Conservation (phyloP, 2,888 invertebrate species). For the Latrodectus hesperus region DNA sequence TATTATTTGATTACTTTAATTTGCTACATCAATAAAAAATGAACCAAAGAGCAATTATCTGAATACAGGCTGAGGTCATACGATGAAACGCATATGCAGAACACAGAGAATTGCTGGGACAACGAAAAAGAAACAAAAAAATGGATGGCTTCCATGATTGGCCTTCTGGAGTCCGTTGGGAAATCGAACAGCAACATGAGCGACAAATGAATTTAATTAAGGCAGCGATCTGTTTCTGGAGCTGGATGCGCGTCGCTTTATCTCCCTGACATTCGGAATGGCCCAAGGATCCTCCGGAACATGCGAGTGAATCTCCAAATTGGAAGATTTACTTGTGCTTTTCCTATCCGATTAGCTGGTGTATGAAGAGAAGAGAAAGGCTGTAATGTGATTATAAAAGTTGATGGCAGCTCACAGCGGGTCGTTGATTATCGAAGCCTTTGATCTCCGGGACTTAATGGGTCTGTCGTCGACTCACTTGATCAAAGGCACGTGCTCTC, state of each 20-base stretch:
- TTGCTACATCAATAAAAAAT: too few relatives aligned
- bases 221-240: conserved; percentile 23
- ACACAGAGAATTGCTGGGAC: too few relatives aligned
- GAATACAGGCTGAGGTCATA: too few relatives aligned
- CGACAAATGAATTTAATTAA: conserved; percentile 43
- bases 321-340: conserved; percentile 46
- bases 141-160: conserved; percentile 2
- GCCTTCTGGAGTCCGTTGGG: background rate
- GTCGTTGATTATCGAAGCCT: conserved; percentile 35
- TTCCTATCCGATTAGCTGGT: conserved; percentile 36
- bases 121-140: background rate
- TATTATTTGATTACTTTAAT: too few relatives aligned
- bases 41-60: too few relatives aligned
- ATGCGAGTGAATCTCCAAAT: conserved; percentile 8
- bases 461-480: background rate
- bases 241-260: background rate
- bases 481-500: background rate
- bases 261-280: conserved; percentile 13
- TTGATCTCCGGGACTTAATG: conserved; percentile 44
- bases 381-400: conserved; percentile 52
- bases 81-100: too few relatives aligned
- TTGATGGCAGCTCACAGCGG: conserved; percentile 19
- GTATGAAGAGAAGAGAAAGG: conserved; percentile 44
- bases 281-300: background rate
- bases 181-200: background rate